A percentile compares a stretch with the other conserved stretches of the same genome.
phyloP scores from a whole-genome alignment of 1,140 invertebrate species.

The Neodiprion fabricii region DNA sequence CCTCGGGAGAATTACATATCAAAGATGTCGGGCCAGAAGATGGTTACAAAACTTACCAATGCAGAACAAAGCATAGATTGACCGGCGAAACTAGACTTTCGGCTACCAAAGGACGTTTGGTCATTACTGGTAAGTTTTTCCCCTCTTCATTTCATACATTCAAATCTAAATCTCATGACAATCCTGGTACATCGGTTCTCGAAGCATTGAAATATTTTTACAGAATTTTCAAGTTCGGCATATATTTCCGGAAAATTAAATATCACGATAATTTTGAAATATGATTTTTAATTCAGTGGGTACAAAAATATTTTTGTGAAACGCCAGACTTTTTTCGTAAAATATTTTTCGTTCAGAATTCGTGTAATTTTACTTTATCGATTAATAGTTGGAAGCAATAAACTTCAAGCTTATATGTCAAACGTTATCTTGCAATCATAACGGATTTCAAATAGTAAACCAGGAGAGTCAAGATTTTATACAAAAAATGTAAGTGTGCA shows the following conservation, averaged over 20 bases:
- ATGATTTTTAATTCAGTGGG: too few relatives aligned
- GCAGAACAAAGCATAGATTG: conserved; percentile 90
- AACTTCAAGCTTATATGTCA: background rate
- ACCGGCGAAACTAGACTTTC: conserved; percentile 93
- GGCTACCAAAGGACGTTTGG: conserved; percentile 90
- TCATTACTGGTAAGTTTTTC: conserved; percentile 89
- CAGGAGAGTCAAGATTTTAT: background rate
- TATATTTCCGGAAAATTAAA: too few relatives aligned
- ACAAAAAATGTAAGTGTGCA: background rate
- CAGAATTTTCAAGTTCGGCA: too few relatives aligned
- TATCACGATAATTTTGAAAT: too few relatives aligned
- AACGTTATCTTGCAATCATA: background rate
- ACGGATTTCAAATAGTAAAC: background rate
- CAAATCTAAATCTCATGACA: conserved; percentile 14
- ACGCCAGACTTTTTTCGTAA: too few relatives aligned
- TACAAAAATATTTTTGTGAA: too few relatives aligned
- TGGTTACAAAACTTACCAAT: conserved; percentile 93
- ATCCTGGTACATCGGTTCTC: background rate
- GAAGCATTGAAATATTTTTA: too few relatives aligned
- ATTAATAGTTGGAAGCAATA: background rate
- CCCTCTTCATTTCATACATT: conserved; percentile 14
- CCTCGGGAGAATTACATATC: conserved; percentile 92
- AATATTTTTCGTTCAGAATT: too few relatives aligned
- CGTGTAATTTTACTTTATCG: background rate
- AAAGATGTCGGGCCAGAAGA: conserved; percentile 92